Percentiles rank a stretch among this genome's conserved stretches.
Conservation (phyloP, 2,888 invertebrate genomes). For the Polyommatus icarus region DNA sequence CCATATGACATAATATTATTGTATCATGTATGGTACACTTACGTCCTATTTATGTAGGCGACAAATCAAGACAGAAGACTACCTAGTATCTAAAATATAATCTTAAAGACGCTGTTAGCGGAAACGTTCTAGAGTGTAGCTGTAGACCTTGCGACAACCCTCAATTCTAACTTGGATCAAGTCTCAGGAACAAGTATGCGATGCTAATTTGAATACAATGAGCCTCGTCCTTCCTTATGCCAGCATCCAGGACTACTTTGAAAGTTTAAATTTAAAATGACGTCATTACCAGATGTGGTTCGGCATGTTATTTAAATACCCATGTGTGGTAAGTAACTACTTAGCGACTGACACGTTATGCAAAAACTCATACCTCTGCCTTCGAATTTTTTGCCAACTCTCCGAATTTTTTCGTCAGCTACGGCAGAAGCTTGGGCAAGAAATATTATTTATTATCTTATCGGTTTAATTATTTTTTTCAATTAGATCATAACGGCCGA, state of each 20-base stretch:
- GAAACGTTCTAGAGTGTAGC: background rate
- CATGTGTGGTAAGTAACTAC: slow-evolving; percentile 28
- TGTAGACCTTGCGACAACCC: slow-evolving; percentile 17
- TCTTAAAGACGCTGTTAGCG: background rate
- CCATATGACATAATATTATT: too few species aligned
- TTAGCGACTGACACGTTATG: slow-evolving; percentile 18
- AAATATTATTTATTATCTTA: slow-evolving; percentile 8
- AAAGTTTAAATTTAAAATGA: background rate
- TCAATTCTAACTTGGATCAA: slow-evolving; percentile 2
- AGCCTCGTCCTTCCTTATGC: slow-evolving; percentile 8
- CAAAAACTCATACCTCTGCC: slow-evolving; percentile 7
- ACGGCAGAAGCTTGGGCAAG: background rate
- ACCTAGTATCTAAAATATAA: background rate
- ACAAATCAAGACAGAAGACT: background rate
- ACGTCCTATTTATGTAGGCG: too few species aligned
- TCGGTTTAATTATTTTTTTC: slow-evolving; percentile 11
- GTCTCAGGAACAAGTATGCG: slow-evolving; percentile 3
- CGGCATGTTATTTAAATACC: slow-evolving; percentile 8
- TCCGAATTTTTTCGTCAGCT: background rate
- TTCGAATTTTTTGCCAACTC: background rate
- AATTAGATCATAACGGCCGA: background rate
- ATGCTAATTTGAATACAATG: slow-evolving; percentile 12
- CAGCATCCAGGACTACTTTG: background rate
- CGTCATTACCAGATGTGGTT: slow-evolving; percentile 21
- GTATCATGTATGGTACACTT: too few species aligned